These are phyloP conservation scores for Melanophora roralis DNA, from an alignment of 2,888 invertebrate species.

Conservation along the genomic window DNA sequence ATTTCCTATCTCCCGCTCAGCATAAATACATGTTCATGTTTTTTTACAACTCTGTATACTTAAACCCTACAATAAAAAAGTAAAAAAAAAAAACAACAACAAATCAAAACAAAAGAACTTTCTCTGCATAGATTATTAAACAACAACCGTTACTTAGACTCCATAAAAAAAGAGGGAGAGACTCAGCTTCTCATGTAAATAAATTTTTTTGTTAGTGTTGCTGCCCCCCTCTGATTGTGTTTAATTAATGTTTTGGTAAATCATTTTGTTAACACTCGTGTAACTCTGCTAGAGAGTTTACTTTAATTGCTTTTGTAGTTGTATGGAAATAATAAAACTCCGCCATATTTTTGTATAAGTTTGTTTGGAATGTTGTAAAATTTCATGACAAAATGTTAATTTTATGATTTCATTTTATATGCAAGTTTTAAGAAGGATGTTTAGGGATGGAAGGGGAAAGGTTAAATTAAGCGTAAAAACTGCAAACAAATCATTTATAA, in stretches of 20 bases:
- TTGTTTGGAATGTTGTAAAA: not conserved
- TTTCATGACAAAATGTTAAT: slow-evolving; percentile 37
- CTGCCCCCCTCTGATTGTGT: slow-evolving; percentile 6
- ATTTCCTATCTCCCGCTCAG: too few relatives aligned
- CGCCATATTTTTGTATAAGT: not conserved
- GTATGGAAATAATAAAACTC: not conserved
- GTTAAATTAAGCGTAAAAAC: slow-evolving; percentile 15
- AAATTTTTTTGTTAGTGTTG: too few relatives aligned
- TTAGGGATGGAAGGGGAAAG: too few relatives aligned
- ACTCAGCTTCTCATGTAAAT: too few relatives aligned
- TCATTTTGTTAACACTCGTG: slow-evolving; percentile 34
- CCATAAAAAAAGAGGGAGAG: too few relatives aligned
- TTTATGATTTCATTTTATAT: slow-evolving; percentile 37
- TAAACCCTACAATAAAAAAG: too few relatives aligned
- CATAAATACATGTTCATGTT: too few relatives aligned
- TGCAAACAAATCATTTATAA: slow-evolving; percentile 29
- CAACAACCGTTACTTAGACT: too few relatives aligned
- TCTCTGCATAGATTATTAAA: not conserved
- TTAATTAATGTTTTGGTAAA: slow-evolving; percentile 57
- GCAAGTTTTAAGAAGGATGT: not conserved
- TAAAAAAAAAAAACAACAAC: not conserved
- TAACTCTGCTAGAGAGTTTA: not conserved
- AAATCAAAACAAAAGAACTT: not conserved
- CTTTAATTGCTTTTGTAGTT: not conserved
- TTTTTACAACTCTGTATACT: too few relatives aligned